Percentiles rank a stretch among this genome's conserved stretches.
Evolutionary conservation across 2,113 vertebrate genomes (phyloP).

Genomic region (Leucoraja erinaceus): DNA sequence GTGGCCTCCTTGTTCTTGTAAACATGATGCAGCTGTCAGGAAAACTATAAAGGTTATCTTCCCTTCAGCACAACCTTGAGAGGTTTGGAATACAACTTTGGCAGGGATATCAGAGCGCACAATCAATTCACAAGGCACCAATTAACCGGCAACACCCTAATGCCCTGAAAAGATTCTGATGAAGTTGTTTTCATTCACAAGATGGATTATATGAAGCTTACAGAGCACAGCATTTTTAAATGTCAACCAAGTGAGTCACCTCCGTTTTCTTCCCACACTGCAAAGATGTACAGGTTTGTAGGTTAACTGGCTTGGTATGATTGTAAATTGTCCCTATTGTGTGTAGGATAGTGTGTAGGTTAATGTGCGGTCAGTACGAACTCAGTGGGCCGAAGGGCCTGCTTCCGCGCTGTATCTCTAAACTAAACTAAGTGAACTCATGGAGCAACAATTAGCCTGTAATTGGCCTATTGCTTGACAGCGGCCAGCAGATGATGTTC

Average conservation of each 20-base stretch:
- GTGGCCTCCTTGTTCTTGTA: too few relatives aligned
- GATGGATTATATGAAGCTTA: not conserved
- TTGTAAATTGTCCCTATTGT: too few relatives aligned
- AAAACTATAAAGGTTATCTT: not conserved
- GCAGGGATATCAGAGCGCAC: not conserved
- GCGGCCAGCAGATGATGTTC: not conserved
- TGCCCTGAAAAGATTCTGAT: not conserved
- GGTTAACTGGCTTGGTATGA: too few relatives aligned
- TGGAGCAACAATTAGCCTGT: not conserved
- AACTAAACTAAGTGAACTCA: not conserved
- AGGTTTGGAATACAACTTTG: not conserved
- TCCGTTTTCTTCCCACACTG: too few relatives aligned
- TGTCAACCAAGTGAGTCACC: slow-evolving; percentile 20
- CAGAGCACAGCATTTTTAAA: not conserved
- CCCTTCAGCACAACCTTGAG: not conserved
- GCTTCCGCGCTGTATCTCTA: too few relatives aligned
- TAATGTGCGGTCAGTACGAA: too few relatives aligned
- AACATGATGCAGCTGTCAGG: too few relatives aligned
- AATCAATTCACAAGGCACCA: not conserved
- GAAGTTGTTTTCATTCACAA: not conserved
- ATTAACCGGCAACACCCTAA: not conserved
- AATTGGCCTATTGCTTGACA: not conserved
- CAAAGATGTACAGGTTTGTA: too few relatives aligned
- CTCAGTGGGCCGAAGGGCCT: too few relatives aligned
- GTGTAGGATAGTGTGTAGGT: too few relatives aligned